A percentile compares a stretch with the other conserved stretches of the same genome.
These are phyloP conservation scores for Callospermophilus lateralis DNA, from an alignment of 2,113 vertebrate genomes.

Conservation along the genomic window DNA sequence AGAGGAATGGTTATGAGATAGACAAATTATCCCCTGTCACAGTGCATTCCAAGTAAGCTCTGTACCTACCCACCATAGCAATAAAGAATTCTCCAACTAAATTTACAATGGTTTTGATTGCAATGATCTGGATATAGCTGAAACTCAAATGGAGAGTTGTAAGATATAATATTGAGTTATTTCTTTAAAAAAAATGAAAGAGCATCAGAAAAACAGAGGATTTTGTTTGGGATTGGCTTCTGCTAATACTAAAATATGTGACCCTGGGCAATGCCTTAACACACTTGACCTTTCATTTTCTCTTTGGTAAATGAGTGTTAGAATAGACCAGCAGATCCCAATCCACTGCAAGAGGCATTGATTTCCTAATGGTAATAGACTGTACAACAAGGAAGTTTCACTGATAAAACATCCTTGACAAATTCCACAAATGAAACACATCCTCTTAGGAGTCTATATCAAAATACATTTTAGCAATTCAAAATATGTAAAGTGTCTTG, in stretches of 20 bases:
- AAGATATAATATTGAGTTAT: not conserved
- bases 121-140: not conserved
- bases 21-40: constrained; percentile 49
- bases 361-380: not conserved
- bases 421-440: not conserved
- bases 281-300: not conserved
- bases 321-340: not conserved
- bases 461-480: not conserved
- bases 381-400: not conserved
- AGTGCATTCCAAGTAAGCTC: not conserved
- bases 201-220: not conserved
- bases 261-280: not conserved
- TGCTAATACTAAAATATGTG: not conserved
- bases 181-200: not conserved
- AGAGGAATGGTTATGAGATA: constrained; percentile 38
- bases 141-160: not conserved
- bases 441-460: not conserved
- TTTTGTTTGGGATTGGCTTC: not conserved
- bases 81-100: constrained; percentile 45
- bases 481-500: not conserved
- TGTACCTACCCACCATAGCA: not conserved
- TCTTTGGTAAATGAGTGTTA: not conserved
- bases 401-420: not conserved
- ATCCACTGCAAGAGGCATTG: not conserved
- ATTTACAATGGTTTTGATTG: not conserved